phyloP scores from a whole-genome alignment of 37 sponge, comb jelly and placozoan genomes.

The Corticium candelabrum region DNA sequence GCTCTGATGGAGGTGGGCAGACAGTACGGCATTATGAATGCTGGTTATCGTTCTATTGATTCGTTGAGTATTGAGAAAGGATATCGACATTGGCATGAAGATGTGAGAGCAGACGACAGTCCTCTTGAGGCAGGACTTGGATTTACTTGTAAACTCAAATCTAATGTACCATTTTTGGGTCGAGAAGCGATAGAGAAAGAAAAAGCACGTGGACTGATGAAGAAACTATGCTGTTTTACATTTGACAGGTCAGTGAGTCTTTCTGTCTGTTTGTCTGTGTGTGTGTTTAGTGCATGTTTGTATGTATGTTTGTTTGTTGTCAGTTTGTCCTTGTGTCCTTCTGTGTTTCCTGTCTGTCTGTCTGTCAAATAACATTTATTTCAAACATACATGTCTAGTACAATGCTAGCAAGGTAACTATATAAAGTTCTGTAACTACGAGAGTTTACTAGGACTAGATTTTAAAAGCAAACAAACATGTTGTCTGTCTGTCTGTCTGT shows the following conservation, averaged over 20 bases:
- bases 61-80: conserved; percentile 64
- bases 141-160: neutral
- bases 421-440: too few relatives aligned
- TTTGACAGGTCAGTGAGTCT: neutral
- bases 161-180: conserved; percentile 6
- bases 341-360: too few relatives aligned
- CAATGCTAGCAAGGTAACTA: too few relatives aligned
- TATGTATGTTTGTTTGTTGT: too few relatives aligned
- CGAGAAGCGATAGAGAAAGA: conserved; percentile 2
- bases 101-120: conserved; percentile 49
- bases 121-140: conserved; percentile 73
- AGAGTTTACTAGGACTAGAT: too few relatives aligned
- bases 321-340: too few relatives aligned
- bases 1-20: conserved; percentile 34
- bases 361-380: too few relatives aligned
- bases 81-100: conserved; percentile 53
- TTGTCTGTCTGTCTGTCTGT: too few relatives aligned
- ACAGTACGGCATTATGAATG: conserved; percentile 28
- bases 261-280: too few relatives aligned
- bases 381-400: too few relatives aligned
- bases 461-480: too few relatives aligned
- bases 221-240: neutral
- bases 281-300: too few relatives aligned
- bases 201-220: neutral
- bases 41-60: conserved; percentile 66